Percentiles rank a stretch among this genome's conserved stretches.
These are phyloP conservation scores for Trissolcus basalis DNA, from an alignment of 1,140 invertebrate species.

Conservation along the genomic window DNA sequence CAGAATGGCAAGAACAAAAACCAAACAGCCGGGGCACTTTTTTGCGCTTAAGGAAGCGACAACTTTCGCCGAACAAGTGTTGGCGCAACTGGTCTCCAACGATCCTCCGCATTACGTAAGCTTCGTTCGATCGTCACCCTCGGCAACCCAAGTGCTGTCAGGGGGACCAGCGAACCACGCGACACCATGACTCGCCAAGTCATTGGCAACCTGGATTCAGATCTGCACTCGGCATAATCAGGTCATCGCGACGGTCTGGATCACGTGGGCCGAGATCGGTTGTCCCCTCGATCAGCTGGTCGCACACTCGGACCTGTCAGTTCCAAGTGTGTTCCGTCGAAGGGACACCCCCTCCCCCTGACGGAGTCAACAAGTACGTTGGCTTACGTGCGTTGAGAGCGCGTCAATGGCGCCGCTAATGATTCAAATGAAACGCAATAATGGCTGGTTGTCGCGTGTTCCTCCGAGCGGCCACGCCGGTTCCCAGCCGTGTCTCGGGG, in stretches of 20 bases:
- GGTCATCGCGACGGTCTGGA: too few relatives aligned
- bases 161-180: not conserved
- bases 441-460: not conserved
- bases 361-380: slow-evolving; percentile 30
- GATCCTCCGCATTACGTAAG: slow-evolving; percentile 14
- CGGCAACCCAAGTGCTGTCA: not conserved
- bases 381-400: slow-evolving; percentile 24
- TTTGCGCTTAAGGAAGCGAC: slow-evolving; percentile 3
- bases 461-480: slow-evolving; percentile 20
- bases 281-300: too few relatives aligned
- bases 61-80: slow-evolving; percentile 28
- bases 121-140: not conserved
- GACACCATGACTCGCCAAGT: too few relatives aligned
- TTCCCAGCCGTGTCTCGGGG: slow-evolving; percentile 17
- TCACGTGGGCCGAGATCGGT: too few relatives aligned
- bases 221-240: not conserved
- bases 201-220: too few relatives aligned
- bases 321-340: too few relatives aligned
- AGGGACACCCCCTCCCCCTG: not conserved
- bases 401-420: slow-evolving; percentile 32
- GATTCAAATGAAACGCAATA: slow-evolving; percentile 27
- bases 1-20: too few relatives aligned
- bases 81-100: slow-evolving; percentile 30
- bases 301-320: too few relatives aligned
- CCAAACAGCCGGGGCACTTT: too few relatives aligned